Percentiles rank a stretch among this genome's conserved stretches.
Evolutionary conservation across 2,113 vertebrate genomes (phyloP).

Genomic region (Nothoprocta perdicaria): DNA sequence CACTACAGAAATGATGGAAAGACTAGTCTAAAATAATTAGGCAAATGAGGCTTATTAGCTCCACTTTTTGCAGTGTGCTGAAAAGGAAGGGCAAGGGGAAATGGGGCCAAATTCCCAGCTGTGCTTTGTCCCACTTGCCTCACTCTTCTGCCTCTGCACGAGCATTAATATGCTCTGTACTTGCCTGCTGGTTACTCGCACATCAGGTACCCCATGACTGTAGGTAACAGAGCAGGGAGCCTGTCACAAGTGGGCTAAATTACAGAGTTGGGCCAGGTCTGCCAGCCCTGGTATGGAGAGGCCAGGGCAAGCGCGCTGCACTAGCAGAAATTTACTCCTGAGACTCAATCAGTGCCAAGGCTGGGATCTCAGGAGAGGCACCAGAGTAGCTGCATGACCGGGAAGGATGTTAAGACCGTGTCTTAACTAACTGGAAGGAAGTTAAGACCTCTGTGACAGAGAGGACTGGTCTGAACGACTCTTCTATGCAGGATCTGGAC

Average conservation of each 20-base stretch:
- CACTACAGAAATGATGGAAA: neutral
- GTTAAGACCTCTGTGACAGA: fast-evolving
- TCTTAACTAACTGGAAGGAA: neutral
- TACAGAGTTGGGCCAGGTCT: too few species aligned
- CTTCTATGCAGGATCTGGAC: neutral
- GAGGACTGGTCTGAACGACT: neutral
- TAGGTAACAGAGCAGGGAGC: neutral
- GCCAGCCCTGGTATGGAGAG: neutral
- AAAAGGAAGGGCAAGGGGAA: neutral
- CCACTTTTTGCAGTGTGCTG: neutral
- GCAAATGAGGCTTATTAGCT: neutral
- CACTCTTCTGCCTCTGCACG: neutral
- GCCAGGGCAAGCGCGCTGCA: fast-evolving
- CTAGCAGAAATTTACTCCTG: neutral
- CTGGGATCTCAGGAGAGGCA: fast-evolving
- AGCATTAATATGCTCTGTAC: neutral
- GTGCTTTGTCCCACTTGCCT: neutral
- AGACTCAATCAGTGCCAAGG: neutral
- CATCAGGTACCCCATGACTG: neutral
- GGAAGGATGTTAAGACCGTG: neutral
- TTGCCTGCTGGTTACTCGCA: neutral
- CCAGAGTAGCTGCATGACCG: fast-evolving
- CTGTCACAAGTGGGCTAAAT: neutral
- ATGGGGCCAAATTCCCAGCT: neutral
- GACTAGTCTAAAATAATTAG: neutral